These are phyloP conservation scores for Camelus dromedarius DNA, from an alignment of 2,113 vertebrate species.

Conservation along the genomic window DNA sequence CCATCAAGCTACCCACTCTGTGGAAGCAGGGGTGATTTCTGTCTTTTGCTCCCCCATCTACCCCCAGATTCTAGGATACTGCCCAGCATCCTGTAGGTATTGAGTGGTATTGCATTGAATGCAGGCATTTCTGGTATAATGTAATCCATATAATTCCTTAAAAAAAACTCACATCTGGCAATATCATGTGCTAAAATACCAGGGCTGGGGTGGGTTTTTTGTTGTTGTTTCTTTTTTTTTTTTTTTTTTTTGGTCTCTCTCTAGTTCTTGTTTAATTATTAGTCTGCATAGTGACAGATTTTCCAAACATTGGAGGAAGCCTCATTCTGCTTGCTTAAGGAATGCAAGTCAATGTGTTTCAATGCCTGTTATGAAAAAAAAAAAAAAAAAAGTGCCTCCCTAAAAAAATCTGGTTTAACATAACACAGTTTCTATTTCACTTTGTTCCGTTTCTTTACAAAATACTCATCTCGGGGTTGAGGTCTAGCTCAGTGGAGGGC, in stretches of 20 bases:
- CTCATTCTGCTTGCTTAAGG: slow-evolving; percentile 65
- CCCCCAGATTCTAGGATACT: neutral
- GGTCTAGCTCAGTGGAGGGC: no score
- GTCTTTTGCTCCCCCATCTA: neutral
- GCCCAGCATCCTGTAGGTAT: neutral
- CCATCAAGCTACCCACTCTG: neutral
- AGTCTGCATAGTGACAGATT: slow-evolving; percentile 78
- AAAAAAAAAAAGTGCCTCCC: slow-evolving; percentile 83
- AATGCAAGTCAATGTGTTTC: slow-evolving; percentile 74
- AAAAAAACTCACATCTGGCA: neutral
- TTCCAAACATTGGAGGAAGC: slow-evolving; percentile 51
- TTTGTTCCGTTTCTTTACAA: slow-evolving; percentile 86
- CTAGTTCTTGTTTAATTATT: slow-evolving; percentile 71
- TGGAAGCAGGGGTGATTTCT: neutral
- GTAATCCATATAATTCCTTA: neutral
- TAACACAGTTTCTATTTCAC: slow-evolving; percentile 82
- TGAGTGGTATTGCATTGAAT: neutral
- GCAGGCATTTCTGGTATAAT: neutral
- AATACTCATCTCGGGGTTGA: no score
- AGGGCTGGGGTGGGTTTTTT: neutral
- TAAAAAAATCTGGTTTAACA: slow-evolving; percentile 80
- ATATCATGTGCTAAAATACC: neutral
- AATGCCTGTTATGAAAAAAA: slow-evolving; percentile 69
- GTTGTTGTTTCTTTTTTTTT: no score
- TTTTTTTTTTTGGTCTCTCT: neutral